phyloP scores from a whole-genome alignment of 2,888 invertebrate genomes.

The Eucera pruinosa region DNA sequence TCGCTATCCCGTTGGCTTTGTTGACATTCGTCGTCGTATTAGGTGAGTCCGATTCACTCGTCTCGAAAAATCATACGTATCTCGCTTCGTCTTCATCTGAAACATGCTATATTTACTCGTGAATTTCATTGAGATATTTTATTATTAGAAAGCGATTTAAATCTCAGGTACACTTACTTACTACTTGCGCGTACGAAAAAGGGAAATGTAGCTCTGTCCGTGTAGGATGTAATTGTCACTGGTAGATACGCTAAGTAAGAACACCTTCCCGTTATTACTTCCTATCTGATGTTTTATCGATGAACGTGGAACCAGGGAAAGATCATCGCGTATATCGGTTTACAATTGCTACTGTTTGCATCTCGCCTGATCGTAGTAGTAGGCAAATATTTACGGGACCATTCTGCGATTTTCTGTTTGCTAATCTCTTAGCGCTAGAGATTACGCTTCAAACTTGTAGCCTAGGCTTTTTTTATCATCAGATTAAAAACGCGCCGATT shows the following conservation, averaged over 20 bases:
- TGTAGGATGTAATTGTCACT: constrained; percentile 32
- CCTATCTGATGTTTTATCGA: constrained; percentile 27
- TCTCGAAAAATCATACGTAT: neutral
- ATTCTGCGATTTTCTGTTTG: constrained; percentile 61
- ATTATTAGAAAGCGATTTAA: constrained; percentile 33
- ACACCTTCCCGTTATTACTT: constrained; percentile 8
- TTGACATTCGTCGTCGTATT: constrained; percentile 73
- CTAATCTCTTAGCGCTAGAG: constrained; percentile 55
- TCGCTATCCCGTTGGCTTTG: constrained; percentile 70
- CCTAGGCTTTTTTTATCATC: neutral
- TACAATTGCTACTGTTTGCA: constrained; percentile 32
- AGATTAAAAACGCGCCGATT: constrained; percentile 2
- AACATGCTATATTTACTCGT: neutral
- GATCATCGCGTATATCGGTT: constrained; percentile 29
- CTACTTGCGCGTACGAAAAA: constrained; percentile 12
- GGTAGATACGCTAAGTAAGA: neutral
- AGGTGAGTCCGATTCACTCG: constrained; percentile 59
- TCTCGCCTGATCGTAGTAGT: constrained; percentile 33
- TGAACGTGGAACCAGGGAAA: constrained; percentile 27
- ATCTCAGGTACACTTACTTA: constrained; percentile 13
- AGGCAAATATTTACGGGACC: constrained; percentile 61
- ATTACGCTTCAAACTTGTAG: constrained; percentile 42
- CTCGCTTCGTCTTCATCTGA: neutral
- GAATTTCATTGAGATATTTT: neutral
- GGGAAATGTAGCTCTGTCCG: constrained; percentile 7